Base-by-base conservation (phyloP, 1,140 invertebrate genomes). In the Homalodisca vitripennis region DNA sequence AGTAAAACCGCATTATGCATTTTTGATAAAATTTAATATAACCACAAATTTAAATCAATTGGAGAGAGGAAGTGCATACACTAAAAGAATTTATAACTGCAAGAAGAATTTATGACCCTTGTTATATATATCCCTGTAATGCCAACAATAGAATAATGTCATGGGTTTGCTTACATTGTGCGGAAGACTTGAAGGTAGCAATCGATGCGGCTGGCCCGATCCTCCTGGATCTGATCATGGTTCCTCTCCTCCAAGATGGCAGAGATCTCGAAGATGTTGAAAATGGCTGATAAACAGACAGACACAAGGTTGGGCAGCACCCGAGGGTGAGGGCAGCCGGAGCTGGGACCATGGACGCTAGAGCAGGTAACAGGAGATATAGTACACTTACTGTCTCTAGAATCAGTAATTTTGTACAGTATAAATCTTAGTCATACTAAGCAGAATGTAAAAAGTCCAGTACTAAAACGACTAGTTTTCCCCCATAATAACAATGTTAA, bases 291-390 rank as follows among this genome's bases (percentile, higher is more conserved):
- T 2, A 94, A 83, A 72, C 91, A 92, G 1, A 92, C 89, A 12
- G 92, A 89, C 0, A 92, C 89, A 31, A 94, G 82, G 81, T 95
- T 95, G 1, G 91, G 91, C 13, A 94, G 83, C 6, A 94, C 89
- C 55, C 92, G 81, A 0, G 92, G 92, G 79, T 94, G 92, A 3
- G 92, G 92, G 80, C 92, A 95, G 17, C 85, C 83, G 73, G 88
- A 91, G 51, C 85, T 85, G 3, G 84, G 82, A 12, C 92, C 91
- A 78, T 95, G 92, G 70, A 92, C 87, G 75, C 90, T 91, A 74
- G 46, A 74, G 74, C 75, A 51, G 6, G 17, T 41, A 41, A 6
- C 34, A 10, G n/a, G n/a, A n/a, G n/a, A n/a, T n/a, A n/a, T n/a
- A n/a, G n/a, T n/a, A n/a, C n/a, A n/a, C n/a, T n/a, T n/a, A n/a